Evolutionary conservation across 2,888 invertebrate species (phyloP).

Genomic region (Habroteleia sp.): DNA sequence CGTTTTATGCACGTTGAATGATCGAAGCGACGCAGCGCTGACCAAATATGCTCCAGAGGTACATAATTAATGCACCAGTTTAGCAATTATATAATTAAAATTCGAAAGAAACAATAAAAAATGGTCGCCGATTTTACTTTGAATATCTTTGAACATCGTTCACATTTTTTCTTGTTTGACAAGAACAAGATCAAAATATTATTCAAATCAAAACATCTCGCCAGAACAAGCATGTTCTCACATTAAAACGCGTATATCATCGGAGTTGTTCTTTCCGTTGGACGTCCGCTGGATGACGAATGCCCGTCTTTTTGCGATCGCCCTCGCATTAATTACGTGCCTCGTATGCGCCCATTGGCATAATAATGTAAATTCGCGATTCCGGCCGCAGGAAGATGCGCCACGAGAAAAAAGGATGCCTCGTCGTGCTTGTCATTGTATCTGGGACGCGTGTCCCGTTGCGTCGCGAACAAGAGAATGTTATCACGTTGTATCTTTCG

Average conservation of each 20-base stretch:
- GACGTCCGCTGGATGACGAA: constrained; percentile 57
- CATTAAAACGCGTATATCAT: constrained; percentile 70
- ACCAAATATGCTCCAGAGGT: too few relatives aligned
- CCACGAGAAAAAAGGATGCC: constrained; percentile 53
- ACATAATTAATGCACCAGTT: too few relatives aligned
- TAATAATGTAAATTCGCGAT: constrained; percentile 66
- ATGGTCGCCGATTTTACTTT: not conserved
- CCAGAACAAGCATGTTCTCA: constrained; percentile 73
- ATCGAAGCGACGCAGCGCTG: too few relatives aligned
- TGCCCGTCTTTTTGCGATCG: constrained; percentile 65
- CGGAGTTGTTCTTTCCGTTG: constrained; percentile 42
- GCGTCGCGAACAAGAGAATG: constrained; percentile 73
- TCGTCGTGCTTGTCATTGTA: constrained; percentile 64
- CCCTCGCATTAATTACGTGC: constrained; percentile 72
- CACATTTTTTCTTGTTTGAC: constrained; percentile 25
- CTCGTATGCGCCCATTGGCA: constrained; percentile 65
- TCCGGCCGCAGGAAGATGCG: constrained; percentile 46
- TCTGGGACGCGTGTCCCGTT: constrained; percentile 73
- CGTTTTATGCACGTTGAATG: too few relatives aligned
- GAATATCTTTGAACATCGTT: constrained; percentile 10
- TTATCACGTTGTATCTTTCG: constrained; percentile 78
- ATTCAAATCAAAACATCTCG: constrained; percentile 52
- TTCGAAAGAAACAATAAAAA: not conserved
- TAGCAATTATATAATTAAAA: too few relatives aligned
- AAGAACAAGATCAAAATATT: constrained; percentile 44